A percentile compares a stretch with the other conserved stretches of the same genome.
These are phyloP conservation scores for Blera fallax DNA, from an alignment of 2,888 invertebrate genomes.

Conservation along the genomic window DNA sequence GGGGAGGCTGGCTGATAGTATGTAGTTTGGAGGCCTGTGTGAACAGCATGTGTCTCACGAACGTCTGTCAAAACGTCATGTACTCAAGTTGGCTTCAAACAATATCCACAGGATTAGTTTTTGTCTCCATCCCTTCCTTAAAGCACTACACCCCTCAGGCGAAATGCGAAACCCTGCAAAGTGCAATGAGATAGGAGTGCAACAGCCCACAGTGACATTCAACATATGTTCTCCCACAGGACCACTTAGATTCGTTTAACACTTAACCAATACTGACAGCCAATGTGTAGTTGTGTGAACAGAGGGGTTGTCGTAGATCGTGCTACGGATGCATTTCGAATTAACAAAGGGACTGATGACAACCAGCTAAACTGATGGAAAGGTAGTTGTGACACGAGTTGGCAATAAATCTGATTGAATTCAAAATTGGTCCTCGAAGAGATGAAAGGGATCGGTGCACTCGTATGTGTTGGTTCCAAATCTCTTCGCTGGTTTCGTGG, in stretches of 20 bases:
- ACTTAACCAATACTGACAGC: conserved; percentile 57
- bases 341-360: conserved; percentile 57
- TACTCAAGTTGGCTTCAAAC: background rate
- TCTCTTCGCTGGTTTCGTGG: no score
- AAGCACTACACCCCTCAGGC: background rate
- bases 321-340: conserved; percentile 57
- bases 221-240: conserved; percentile 70
- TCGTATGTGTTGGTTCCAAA: no score
- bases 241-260: conserved; percentile 62
- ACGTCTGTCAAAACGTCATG: conserved; percentile 31
- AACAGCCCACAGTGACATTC: conserved; percentile 37
- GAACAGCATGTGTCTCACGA: conserved; percentile 23
- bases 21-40: background rate
- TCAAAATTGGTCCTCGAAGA: background rate
- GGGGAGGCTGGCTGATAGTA: background rate
- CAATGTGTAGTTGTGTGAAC: background rate
- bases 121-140: background rate
- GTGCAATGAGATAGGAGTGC: conserved; percentile 36
- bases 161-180: conserved; percentile 51
- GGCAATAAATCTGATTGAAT: conserved; percentile 53
- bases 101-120: background rate
- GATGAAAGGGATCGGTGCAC: no score
- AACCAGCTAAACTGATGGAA: conserved; percentile 10
- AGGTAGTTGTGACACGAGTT: conserved; percentile 61
- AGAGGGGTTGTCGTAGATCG: conserved; percentile 10